Base-by-base conservation (phyloP, 2,113 vertebrate species). In the Malurus cyaneus region DNA sequence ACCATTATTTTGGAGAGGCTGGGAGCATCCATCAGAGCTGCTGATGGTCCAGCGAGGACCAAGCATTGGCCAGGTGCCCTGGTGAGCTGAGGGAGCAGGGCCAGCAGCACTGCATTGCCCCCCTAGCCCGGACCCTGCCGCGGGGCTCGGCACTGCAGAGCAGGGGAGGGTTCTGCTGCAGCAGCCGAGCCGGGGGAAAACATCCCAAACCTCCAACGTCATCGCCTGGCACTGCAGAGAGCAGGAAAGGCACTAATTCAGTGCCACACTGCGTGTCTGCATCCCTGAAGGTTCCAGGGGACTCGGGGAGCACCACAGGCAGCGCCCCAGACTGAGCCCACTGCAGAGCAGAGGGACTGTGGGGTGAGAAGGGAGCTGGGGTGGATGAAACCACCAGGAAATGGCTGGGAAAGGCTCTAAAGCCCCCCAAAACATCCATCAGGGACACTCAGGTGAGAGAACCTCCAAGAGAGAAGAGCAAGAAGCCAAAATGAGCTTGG, bases 241-340 rank as follows among this genome's bases (percentile, higher is more conserved):
- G 10, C 0, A 1, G 62, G 62, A 49, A 31, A 26, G 47, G 0
- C 14, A 52, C 44, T 31, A 5, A 18, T 46, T 32, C n/a, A 16
- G 44, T 19, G 59, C 31, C 50, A n/a, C 0, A 0, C 41, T 83
- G 54, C 31, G 5, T 0, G 0, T 7, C 52, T 17, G 7, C 18
- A 6, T 5, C 41, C 59, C 42, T 11, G 31, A 26, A 19, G 0
- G 2, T 3, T 9, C 14, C 5, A 4, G 20, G 34, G 36, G 53
- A 23, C 67, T 8, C 0, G 0, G 31, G 39, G 13, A 79, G 50
- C 29, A 13, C 13, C 14, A 6, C 19, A 2, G 4, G 50, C 47
- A 11, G 47, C 0, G 41, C 32, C 1, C 46, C 7, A 3, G 44
- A 44, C 15, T 0, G 0, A 71, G 57, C 25, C 2, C 0, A 0